Percentiles rank a stretch among this genome's conserved stretches.
These are phyloP conservation scores for Murina feae DNA, from an alignment of 2,113 vertebrate species.

Conservation along the genomic window DNA sequence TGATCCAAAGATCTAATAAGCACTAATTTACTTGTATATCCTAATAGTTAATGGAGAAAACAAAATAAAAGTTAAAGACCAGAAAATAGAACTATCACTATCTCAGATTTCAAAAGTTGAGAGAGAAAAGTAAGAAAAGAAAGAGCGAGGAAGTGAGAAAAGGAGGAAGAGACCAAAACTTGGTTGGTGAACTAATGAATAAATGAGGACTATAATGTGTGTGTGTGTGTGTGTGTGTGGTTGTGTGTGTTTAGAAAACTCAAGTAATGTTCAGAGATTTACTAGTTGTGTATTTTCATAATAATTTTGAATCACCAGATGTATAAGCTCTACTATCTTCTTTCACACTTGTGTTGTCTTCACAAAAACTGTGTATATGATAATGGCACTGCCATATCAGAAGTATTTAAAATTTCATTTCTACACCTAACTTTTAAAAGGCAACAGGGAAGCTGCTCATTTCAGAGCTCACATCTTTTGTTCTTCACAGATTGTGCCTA, in stretches of 20 bases:
- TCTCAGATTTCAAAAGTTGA: neutral
- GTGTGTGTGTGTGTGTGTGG: too few species aligned
- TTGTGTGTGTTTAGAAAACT: neutral
- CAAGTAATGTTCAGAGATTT: neutral
- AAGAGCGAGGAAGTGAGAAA: fast-evolving
- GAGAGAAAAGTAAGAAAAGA: neutral
- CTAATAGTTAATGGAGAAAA: neutral
- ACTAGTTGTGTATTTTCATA: neutral
- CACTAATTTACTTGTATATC: neutral
- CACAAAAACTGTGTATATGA: neutral
- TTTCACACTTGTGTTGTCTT: neutral
- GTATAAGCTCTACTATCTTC: neutral
- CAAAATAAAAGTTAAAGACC: neutral
- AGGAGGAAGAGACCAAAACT: neutral
- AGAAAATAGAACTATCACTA: neutral
- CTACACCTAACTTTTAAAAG: neutral
- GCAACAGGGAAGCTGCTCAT: neutral
- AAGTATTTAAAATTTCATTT: neutral
- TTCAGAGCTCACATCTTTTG: neutral
- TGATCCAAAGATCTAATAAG: neutral
- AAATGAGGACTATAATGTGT: neutral
- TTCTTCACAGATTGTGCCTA: neutral
- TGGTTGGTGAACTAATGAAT: neutral
- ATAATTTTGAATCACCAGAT: neutral
- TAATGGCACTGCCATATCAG: neutral